These are phyloP conservation scores for Enteromius unitaeniatus DNA, from an alignment of 2,797 vertebrate genomes.

Conservation along the genomic window DNA sequence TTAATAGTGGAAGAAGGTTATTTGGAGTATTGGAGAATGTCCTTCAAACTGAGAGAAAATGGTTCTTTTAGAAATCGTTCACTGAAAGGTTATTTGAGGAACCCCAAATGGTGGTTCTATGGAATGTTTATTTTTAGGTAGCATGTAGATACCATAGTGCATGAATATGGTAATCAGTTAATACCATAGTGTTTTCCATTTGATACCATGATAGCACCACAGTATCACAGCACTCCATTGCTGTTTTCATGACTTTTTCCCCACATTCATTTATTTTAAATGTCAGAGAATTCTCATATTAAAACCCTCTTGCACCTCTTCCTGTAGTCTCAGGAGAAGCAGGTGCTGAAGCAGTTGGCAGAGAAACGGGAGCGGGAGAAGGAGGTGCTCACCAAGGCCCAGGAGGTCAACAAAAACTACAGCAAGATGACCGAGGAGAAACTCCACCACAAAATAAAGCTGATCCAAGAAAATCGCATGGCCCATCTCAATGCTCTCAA, in stretches of 20 bases:
- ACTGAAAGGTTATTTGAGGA: not conserved
- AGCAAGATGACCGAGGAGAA: slow-evolving; percentile 89
- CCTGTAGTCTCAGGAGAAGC: slow-evolving; percentile 83
- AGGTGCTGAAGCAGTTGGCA: slow-evolving; percentile 87
- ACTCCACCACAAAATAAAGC: slow-evolving; percentile 90
- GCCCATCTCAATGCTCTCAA: slow-evolving; percentile 86
- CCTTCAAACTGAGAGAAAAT: not conserved
- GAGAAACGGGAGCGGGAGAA: slow-evolving; percentile 86
- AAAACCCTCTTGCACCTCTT: not conserved
- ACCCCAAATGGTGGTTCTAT: not conserved
- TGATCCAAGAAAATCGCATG: slow-evolving; percentile 88
- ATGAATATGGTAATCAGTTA: not conserved
- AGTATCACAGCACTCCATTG: not conserved
- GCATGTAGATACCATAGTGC: not conserved
- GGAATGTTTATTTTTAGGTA: not conserved
- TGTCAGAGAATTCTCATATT: not conserved
- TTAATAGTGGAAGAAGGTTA: not conserved
- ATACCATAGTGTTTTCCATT: not conserved
- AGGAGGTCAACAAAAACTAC: slow-evolving; percentile 89
- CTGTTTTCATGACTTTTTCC: not conserved
- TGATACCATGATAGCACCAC: not conserved
- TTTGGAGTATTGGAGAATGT: not conserved
- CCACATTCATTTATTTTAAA: not conserved
- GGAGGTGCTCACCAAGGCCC: slow-evolving; percentile 86
- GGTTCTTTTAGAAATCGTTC: not conserved